Conservation (phyloP, 2,113 vertebrate genomes). For the Octodon degus region DNA sequence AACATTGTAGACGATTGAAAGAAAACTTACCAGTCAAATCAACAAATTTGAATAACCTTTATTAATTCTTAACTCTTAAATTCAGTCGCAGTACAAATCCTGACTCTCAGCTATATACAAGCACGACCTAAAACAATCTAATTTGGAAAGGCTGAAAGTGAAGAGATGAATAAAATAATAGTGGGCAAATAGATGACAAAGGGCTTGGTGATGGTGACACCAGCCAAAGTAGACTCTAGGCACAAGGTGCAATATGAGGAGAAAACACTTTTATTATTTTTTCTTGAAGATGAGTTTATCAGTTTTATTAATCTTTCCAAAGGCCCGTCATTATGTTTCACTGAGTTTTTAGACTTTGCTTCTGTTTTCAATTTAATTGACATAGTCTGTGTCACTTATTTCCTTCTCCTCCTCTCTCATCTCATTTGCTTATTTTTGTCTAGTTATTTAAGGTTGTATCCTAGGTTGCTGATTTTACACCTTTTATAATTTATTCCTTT, state of each 20-base stretch:
- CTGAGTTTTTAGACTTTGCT: conserved; percentile 34
- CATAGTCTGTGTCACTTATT: conserved; percentile 28
- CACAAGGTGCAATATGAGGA: background rate
- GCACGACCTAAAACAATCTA: background rate
- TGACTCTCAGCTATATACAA: background rate
- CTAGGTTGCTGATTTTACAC: conserved; percentile 17
- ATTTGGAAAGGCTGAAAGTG: background rate
- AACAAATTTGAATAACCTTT: background rate
- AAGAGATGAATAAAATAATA: background rate
- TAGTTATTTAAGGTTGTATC: background rate
- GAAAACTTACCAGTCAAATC: background rate
- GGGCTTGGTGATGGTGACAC: background rate
- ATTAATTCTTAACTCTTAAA: conserved; percentile 32
- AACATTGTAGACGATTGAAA: background rate
- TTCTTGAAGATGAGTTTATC: background rate
- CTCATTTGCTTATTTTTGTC: conserved; percentile 22
- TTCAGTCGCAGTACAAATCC: background rate
- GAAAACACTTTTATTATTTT: background rate
- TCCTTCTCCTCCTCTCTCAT: background rate
- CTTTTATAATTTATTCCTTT: conserved; percentile 7
- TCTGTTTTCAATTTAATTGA: conserved; percentile 5
- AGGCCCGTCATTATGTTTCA: background rate
- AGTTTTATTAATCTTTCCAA: conserved; percentile 16
- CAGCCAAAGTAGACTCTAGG: background rate
- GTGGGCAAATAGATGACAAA: background rate